phyloP scores from a whole-genome alignment of 2,888 invertebrate species.

The Synergus gifuensis region DNA sequence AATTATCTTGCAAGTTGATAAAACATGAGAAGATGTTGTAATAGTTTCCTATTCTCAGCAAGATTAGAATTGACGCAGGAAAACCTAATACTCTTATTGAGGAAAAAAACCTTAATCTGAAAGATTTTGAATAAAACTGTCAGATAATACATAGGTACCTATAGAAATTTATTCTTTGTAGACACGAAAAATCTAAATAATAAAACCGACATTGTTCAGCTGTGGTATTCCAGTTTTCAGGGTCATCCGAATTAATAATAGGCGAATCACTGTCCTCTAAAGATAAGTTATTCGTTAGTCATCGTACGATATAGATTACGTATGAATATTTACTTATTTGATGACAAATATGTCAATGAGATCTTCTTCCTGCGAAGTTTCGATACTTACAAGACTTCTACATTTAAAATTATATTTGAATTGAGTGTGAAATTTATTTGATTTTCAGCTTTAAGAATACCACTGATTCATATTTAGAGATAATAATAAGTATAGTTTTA shows the following conservation, averaged over 20 bases:
- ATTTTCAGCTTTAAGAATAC: too few relatives aligned
- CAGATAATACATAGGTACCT: too few relatives aligned
- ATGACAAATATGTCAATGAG: neutral
- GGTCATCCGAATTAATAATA: constrained; percentile 36
- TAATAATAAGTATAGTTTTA: too few relatives aligned
- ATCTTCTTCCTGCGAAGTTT: neutral
- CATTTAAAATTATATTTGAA: too few relatives aligned
- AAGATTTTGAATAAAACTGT: too few relatives aligned
- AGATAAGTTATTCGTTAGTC: constrained; percentile 37
- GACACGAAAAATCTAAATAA: constrained; percentile 3
- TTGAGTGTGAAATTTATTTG: too few relatives aligned
- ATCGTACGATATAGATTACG: constrained; percentile 13
- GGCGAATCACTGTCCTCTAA: constrained; percentile 8
- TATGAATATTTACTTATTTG: neutral
- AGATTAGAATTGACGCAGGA: too few relatives aligned
- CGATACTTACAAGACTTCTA: neutral
- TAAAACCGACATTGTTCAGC: neutral
- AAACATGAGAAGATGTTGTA: neutral
- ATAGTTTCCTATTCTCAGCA: too few relatives aligned
- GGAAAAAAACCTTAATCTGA: too few relatives aligned
- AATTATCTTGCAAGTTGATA: neutral
- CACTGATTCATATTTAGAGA: too few relatives aligned
- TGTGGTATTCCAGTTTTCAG: constrained; percentile 3
- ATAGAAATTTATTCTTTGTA: neutral
- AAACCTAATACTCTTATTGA: too few relatives aligned